phyloP scores from a whole-genome alignment of 2,113 vertebrate species.

The Lampris incognitus region DNA sequence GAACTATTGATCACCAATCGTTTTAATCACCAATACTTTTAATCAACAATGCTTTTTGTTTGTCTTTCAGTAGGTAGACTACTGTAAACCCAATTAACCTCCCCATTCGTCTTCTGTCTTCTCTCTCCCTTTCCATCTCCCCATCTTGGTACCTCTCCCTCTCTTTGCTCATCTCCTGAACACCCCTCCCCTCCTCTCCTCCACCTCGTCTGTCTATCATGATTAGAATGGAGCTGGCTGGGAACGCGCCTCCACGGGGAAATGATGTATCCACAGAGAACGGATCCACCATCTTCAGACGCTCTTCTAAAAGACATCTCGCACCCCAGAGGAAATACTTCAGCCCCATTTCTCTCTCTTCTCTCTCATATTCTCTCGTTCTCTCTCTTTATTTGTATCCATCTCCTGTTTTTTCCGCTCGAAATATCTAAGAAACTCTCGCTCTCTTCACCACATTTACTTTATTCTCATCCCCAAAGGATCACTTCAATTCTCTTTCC shows the following conservation, averaged over 20 bases:
- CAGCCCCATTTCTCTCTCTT: slow-evolving; percentile 42
- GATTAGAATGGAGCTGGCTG: slow-evolving; percentile 56
- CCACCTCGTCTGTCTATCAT: too few species aligned
- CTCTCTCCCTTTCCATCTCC: too few species aligned
- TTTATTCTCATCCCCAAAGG: slow-evolving; percentile 34
- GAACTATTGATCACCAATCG: too few species aligned
- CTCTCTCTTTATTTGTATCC: slow-evolving; percentile 43
- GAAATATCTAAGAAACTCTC: slow-evolving; percentile 26
- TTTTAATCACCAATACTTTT: too few species aligned
- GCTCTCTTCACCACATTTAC: slow-evolving; percentile 47
- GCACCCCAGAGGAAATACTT: slow-evolving; percentile 61
- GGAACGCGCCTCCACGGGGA: slow-evolving; percentile 56
- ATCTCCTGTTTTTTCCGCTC: background rate
- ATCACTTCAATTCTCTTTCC: slow-evolving; percentile 40
- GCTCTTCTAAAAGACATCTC: slow-evolving; percentile 53
- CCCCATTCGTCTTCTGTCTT: too few species aligned
- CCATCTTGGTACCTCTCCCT: too few species aligned
- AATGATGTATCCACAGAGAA: slow-evolving; percentile 68
- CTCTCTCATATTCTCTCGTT: background rate
- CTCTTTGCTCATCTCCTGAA: too few species aligned
- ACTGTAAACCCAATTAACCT: too few species aligned
- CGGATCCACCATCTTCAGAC: slow-evolving; percentile 71
- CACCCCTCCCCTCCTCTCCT: too few species aligned
- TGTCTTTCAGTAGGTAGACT: too few species aligned
- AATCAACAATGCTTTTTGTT: too few species aligned